These are phyloP conservation scores for Hippopotamus amphibius DNA, from an alignment of 2,113 vertebrate species.

Conservation along the genomic window DNA sequence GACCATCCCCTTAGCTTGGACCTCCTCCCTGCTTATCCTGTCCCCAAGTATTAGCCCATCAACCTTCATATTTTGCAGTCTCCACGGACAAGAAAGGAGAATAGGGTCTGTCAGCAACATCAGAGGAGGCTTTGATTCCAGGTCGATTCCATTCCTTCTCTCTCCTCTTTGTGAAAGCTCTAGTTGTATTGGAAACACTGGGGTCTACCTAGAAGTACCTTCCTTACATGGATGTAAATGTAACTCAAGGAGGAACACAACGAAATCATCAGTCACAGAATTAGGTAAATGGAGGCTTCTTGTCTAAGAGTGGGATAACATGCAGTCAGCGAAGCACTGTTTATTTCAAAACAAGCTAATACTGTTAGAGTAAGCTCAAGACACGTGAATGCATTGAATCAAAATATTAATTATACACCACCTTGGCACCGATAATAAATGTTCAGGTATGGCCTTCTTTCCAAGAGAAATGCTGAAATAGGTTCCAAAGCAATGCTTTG, in stretches of 20 bases:
- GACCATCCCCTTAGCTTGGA: neutral
- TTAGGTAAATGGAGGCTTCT: slow-evolving; percentile 81
- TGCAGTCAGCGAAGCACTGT: slow-evolving; percentile 70
- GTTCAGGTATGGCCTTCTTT: slow-evolving; percentile 62
- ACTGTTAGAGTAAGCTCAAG: slow-evolving; percentile 77
- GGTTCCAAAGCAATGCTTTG: slow-evolving; percentile 54
- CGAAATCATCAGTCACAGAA: slow-evolving; percentile 77
- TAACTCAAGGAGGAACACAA: slow-evolving; percentile 45
- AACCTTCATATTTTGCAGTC: slow-evolving; percentile 43
- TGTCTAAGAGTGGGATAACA: slow-evolving; percentile 77
- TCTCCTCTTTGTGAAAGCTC: neutral
- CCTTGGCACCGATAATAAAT: slow-evolving; percentile 69
- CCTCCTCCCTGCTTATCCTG: neutral
- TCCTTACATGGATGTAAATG: slow-evolving; percentile 75
- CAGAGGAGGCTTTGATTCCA: slow-evolving; percentile 52
- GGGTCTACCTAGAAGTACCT: neutral
- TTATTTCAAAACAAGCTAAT: slow-evolving; percentile 80
- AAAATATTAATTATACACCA: slow-evolving; percentile 84
- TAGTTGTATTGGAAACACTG: neutral
- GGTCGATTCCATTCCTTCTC: too few species aligned
- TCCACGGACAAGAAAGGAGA: neutral
- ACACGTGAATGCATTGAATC: slow-evolving; percentile 76
- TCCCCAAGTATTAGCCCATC: neutral
- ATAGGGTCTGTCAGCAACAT: neutral
- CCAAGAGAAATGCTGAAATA: slow-evolving; percentile 65